A percentile compares a stretch with the other conserved stretches of the same genome.
phyloP scores from a whole-genome alignment of 2,797 vertebrate genomes.

The Macropus fuliginosus region DNA sequence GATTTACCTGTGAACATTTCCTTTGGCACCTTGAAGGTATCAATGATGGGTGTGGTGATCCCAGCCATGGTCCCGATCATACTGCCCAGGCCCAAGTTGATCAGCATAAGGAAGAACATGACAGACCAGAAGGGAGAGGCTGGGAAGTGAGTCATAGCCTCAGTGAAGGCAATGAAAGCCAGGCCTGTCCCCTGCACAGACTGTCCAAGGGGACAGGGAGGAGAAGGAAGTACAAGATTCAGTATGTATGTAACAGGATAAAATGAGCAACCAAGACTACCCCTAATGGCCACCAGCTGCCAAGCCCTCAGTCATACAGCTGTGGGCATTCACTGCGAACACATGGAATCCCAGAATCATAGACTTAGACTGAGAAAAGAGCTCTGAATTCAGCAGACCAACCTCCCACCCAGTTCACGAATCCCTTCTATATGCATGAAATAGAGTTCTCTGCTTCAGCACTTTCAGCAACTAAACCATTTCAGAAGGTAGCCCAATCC shows the following conservation, averaged over 20 bases:
- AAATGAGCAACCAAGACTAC: constrained; percentile 2
- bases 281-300: background rate
- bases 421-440: background rate
- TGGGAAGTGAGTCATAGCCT: constrained; percentile 98
- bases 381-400: background rate
- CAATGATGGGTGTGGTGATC: constrained; percentile 95
- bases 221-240: background rate
- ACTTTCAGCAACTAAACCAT: background rate
- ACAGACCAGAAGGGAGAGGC: constrained; percentile 97
- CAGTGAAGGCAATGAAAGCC: constrained; percentile 98
- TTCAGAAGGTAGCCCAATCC: background rate
- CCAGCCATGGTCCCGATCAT: constrained; percentile 99
- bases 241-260: constrained; percentile 13
- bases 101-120: constrained; percentile 99
- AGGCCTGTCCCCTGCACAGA: constrained; percentile 95
- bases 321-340: background rate
- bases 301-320: background rate
- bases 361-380: background rate
- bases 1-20: constrained; percentile 94
- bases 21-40: constrained; percentile 96
- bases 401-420: accelerated
- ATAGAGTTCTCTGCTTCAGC: background rate
- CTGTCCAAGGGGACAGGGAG: constrained; percentile 81
- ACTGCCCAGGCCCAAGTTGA: constrained; percentile 96
- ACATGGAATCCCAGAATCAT: background rate